A percentile compares a stretch with the other conserved stretches of the same genome.
phyloP scores from a whole-genome alignment of 2,888 invertebrate genomes.

The Choreutis nemorana region DNA sequence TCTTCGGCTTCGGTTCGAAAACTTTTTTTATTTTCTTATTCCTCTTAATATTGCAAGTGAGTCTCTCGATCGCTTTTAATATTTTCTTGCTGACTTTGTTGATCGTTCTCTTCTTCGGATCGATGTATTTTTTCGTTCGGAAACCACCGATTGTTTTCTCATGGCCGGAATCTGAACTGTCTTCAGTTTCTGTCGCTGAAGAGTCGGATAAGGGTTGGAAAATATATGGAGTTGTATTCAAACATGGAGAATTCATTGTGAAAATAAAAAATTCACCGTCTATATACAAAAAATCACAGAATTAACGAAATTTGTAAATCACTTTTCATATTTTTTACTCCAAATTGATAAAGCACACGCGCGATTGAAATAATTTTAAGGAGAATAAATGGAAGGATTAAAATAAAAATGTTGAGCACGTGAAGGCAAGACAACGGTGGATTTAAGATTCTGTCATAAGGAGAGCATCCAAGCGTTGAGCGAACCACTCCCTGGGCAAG shows the following conservation, averaged over 20 bases:
- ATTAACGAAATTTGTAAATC: slow-evolving; percentile 5
- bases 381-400: too few species aligned
- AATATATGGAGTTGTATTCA: slow-evolving; percentile 43
- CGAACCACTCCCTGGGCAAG: slow-evolving; percentile 41
- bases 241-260: slow-evolving; percentile 52
- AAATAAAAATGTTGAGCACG: too few species aligned
- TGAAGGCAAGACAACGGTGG: too few species aligned
- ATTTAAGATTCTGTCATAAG: too few species aligned
- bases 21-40: slow-evolving; percentile 33
- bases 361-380: too few species aligned
- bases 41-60: slow-evolving; percentile 49
- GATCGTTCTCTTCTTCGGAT: slow-evolving; percentile 56
- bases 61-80: slow-evolving; percentile 47
- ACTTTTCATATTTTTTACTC: too few species aligned
- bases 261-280: slow-evolving; percentile 5
- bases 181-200: slow-evolving; percentile 55
- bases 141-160: slow-evolving; percentile 39
- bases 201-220: slow-evolving; percentile 54
- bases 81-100: slow-evolving; percentile 61
- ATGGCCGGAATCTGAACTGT: slow-evolving; percentile 44
- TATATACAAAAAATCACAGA: slow-evolving; percentile 5
- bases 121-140: slow-evolving; percentile 49
- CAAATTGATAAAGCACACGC: too few species aligned
- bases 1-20: slow-evolving; percentile 16
- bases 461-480: too few species aligned